Percentiles rank a stretch among this genome's conserved stretches.
Evolutionary conservation across 2,888 invertebrate genomes (phyloP).

Genomic region (Drosophila emarginata): DNA sequence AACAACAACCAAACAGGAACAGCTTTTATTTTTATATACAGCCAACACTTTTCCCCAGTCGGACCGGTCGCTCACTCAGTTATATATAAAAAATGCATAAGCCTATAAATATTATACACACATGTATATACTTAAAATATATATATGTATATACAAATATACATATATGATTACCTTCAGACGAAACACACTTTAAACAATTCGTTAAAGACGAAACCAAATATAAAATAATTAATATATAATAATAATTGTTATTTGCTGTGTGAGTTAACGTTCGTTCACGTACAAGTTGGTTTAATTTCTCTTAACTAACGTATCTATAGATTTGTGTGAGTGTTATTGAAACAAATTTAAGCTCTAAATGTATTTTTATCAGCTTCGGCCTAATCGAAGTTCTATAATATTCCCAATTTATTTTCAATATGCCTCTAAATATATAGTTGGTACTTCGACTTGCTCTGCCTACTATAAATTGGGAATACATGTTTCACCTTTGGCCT

Average conservation of each 20-base stretch:
- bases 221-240: slow-evolving; percentile 19
- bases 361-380: slow-evolving; percentile 34
- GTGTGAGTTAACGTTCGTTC: slow-evolving; percentile 68
- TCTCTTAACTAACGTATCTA: slow-evolving; percentile 18
- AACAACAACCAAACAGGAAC: slow-evolving; percentile 44
- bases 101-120: slow-evolving; percentile 37
- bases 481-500: not conserved
- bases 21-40: slow-evolving; percentile 58
- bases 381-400: slow-evolving; percentile 45
- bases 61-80: not conserved
- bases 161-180: slow-evolving; percentile 38
- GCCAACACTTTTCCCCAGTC: slow-evolving; percentile 24
- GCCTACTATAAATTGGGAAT: not conserved
- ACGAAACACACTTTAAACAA: not conserved
- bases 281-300: slow-evolving; percentile 47
- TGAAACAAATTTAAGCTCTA: slow-evolving; percentile 5
- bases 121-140: slow-evolving; percentile 32
- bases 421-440: too few species aligned
- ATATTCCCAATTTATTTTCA: not conserved
- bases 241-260: slow-evolving; percentile 63
- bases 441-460: too few species aligned
- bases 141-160: slow-evolving; percentile 36
- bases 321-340: not conserved
- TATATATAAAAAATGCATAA: slow-evolving; percentile 21
- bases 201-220: not conserved